Evolutionary conservation across 2,888 invertebrate genomes (phyloP), one percentile per base, ranked within the genome.

Genomic region (Barypeithes pellucidus): DNA sequence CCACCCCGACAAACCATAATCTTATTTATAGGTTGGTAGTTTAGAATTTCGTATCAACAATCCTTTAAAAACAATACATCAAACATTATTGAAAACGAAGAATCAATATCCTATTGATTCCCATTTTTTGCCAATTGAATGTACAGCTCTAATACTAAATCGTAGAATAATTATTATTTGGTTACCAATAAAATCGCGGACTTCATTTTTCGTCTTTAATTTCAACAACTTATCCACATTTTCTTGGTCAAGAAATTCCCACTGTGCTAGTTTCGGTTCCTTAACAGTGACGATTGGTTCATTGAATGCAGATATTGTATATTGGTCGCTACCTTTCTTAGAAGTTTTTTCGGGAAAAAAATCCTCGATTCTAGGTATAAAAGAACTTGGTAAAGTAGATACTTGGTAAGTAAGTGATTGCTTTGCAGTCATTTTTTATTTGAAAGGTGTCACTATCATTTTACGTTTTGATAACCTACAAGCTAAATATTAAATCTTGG

Each of bases 221-320:
- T 76, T 63, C 67, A 83, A 39, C 24, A 84, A 77, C 18, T 76
- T 47, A 60, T 80, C 73, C 18, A 85, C 73, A 67, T 84, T 82
- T 11, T 77, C 47, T 76, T 84, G 76, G 8, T 75, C 76, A 78
- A 85, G 76, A 73, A 82, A 85, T 3, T 80, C 78, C 83, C 83
- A 84, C 4, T 81, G 72, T 29, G 82, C 81, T 41, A 82, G 72
- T 75, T 76, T 77, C 3, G 85, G 84, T 67, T 78, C 76, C 61
- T 75, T 72, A 14, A 76, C 63, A n/a, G 65, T 71, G n/a, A 74
- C 39, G 14, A 52, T 45, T 5, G 80, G 77, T 43, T 76, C 77
- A 62, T 79, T 77, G 62, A 79, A 80, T 5, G 78, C 80, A 20
- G 75, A 74, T 63, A 77, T 78, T 69, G 73, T 75, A 33, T 60